phyloP scores from a whole-genome alignment of 2,113 vertebrate species.

The Mungos mungo region DNA sequence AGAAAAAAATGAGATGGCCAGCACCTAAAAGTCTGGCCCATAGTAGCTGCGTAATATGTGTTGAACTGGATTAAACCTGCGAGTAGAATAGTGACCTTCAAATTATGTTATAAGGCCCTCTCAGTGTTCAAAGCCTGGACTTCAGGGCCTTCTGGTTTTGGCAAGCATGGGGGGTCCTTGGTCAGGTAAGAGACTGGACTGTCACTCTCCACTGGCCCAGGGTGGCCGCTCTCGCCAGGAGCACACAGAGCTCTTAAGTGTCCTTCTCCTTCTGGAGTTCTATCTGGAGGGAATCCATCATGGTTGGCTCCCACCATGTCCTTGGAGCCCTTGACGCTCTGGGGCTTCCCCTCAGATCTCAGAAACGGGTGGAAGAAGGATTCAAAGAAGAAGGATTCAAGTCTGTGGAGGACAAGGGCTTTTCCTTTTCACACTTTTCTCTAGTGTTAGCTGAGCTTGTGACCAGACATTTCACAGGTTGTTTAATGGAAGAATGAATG shows the following conservation, averaged over 20 bases:
- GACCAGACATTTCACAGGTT: not conserved
- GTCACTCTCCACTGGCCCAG: not conserved
- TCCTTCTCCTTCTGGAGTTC: not conserved
- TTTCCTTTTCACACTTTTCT: not conserved
- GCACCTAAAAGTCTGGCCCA: not conserved
- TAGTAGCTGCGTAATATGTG: not conserved
- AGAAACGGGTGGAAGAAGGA: not conserved
- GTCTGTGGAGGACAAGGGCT: not conserved
- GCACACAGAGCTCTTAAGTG: not conserved
- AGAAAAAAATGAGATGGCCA: not conserved
- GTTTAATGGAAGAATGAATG: not conserved
- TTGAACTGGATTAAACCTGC: not conserved
- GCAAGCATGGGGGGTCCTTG: accelerated
- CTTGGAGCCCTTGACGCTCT: not conserved
- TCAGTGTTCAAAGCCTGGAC: not conserved
- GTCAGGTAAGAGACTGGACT: accelerated
- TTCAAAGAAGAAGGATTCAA: not conserved
- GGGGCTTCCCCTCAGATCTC: not conserved
- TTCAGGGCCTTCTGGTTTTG: not conserved
- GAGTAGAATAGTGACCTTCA: not conserved
- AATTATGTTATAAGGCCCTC: not conserved
- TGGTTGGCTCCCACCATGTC: not conserved
- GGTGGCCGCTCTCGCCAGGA: not conserved
- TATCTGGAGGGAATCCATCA: not conserved
- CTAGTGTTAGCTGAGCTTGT: not conserved